A percentile compares a stretch with the other conserved stretches of the same genome.
These are phyloP conservation scores for Rhizoglyphus robini DNA, from an alignment of 1,140 invertebrate species.

Conservation along the genomic window DNA sequence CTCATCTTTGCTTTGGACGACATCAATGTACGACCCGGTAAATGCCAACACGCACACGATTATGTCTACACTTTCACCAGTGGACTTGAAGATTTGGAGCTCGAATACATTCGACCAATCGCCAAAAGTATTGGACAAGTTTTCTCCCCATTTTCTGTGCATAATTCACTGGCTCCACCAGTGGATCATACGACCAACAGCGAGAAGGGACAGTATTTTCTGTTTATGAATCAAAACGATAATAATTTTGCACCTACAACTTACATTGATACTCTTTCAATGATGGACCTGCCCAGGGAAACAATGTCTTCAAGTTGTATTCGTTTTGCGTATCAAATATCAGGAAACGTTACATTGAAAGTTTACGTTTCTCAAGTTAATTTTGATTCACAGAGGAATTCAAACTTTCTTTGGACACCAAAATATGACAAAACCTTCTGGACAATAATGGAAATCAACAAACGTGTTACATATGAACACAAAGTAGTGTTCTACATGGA, in stretches of 20 bases:
- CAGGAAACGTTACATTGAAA: neutral
- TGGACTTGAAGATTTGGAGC: neutral
- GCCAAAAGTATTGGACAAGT: neutral
- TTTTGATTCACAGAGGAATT: neutral
- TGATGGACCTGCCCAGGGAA: neutral
- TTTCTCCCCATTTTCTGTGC: no score
- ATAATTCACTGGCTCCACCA: neutral
- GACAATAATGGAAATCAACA: neutral
- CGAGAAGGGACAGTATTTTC: neutral
- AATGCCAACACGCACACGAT: neutral
- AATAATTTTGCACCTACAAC: neutral
- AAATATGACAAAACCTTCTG: neutral
- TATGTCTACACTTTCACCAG: neutral
- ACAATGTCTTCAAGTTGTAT: neutral
- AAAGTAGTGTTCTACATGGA: neutral
- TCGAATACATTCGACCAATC: neutral
- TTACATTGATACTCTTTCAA: neutral
- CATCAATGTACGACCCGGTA: neutral
- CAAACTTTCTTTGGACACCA: neutral
- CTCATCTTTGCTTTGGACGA: constrained; percentile 19
- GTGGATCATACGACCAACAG: constrained; percentile 10
- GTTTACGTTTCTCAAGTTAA: neutral
- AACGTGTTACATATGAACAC: neutral
- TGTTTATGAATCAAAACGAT: neutral
- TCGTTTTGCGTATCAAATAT: neutral